These are phyloP conservation scores for Pionites leucogaster DNA, from an alignment of 2,113 vertebrate species.

Conservation along the genomic window DNA sequence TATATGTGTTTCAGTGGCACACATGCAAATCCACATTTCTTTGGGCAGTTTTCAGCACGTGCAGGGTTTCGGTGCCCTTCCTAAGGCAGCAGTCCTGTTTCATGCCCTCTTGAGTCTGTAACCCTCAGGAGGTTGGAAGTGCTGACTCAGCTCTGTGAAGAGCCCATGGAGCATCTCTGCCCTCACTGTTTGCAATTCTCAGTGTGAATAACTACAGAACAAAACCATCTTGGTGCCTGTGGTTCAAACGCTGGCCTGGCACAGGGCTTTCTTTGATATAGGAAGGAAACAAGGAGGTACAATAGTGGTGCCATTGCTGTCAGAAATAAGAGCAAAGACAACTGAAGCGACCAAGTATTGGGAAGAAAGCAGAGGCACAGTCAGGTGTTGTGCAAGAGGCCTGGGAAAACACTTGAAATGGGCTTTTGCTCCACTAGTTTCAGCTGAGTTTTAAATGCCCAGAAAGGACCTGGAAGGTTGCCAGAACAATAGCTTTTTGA, in stretches of 20 bases:
- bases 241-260: background rate
- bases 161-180: background rate
- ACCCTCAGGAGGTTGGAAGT: constrained; percentile 15
- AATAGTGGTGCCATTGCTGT: background rate
- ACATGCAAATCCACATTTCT: constrained; percentile 8
- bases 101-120: background rate
- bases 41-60: background rate
- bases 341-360: rapidly evolving
- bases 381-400: background rate
- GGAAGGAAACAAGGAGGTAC: constrained; percentile 23
- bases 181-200: background rate
- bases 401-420: background rate
- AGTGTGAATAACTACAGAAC: constrained; percentile 17
- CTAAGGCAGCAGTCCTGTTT: background rate
- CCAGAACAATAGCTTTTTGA: background rate
- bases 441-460: background rate
- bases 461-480: constrained; percentile 10
- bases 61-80: background rate
- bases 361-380: background rate
- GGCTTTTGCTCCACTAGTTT: background rate
- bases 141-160: constrained; percentile 29
- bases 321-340: constrained; percentile 1
- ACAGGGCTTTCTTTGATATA: background rate
- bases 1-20: background rate
- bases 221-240: background rate